These are phyloP conservation scores for Villa cingulata DNA, from an alignment of 2,888 invertebrate species.

Conservation along the genomic window DNA sequence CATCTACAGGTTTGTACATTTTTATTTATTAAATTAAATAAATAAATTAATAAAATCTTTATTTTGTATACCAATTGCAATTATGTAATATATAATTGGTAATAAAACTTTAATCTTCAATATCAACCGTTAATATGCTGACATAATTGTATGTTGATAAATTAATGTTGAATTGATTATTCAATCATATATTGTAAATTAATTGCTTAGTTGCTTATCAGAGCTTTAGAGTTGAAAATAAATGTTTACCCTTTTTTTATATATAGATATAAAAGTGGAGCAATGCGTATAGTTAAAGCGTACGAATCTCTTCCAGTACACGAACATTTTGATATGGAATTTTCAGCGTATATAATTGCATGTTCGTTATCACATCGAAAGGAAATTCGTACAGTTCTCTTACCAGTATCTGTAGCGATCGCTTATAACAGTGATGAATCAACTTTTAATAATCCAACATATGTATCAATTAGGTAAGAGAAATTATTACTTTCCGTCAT, in stretches of 20 bases:
- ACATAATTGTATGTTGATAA: no score
- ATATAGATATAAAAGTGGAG: background rate
- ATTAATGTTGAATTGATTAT: no score
- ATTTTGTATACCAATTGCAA: no score
- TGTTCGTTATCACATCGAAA: slow-evolving; percentile 24
- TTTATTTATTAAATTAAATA: no score
- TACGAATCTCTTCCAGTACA: slow-evolving; percentile 32
- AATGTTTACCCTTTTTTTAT: background rate
- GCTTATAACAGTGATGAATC: slow-evolving; percentile 24
- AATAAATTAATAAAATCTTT: no score
- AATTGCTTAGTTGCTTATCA: no score
- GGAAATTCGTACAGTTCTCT: slow-evolving; percentile 12
- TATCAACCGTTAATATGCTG: no score
- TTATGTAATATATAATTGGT: no score
- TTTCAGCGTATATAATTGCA: slow-evolving; percentile 33
- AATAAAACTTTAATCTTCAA: no score
- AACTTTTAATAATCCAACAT: slow-evolving; percentile 28
- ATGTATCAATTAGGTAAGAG: slow-evolving; percentile 29
- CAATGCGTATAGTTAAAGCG: slow-evolving; percentile 16
- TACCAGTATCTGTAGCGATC: slow-evolving; percentile 29
- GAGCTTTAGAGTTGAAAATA: no score
- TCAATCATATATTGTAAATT: background rate
- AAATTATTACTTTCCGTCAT: no score
- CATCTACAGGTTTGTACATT: slow-evolving; percentile 23
- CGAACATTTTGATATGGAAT: slow-evolving; percentile 38